phyloP scores from a whole-genome alignment of 2,888 invertebrate species.

The Sipha maydis region DNA sequence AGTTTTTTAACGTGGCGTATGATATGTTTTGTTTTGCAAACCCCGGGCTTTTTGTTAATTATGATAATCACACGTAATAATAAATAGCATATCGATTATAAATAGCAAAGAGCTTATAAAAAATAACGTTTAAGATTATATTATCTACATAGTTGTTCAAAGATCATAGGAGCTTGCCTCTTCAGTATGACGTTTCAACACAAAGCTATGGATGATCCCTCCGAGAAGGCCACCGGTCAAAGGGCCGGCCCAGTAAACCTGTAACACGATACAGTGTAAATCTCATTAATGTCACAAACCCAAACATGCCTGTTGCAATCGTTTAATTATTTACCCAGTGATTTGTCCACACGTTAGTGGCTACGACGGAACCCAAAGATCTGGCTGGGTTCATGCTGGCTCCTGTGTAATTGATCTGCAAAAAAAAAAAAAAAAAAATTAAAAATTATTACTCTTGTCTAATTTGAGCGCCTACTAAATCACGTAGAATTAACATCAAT shows the following conservation, averaged over 20 bases:
- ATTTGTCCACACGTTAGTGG: conserved; percentile 77
- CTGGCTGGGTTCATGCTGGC: conserved; percentile 93
- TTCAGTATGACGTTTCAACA: conserved; percentile 74
- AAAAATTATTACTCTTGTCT: too few relatives aligned
- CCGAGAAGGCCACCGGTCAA: conserved; percentile 72
- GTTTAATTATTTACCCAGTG: conserved; percentile 79
- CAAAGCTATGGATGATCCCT: conserved; percentile 72
- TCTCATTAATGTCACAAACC: not conserved
- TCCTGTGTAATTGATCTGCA: conserved; percentile 75
- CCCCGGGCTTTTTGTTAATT: not conserved
- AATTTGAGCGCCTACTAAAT: too few relatives aligned
- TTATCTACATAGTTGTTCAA: conserved; percentile 52
- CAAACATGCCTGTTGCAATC: too few relatives aligned
- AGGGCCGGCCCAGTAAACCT: conserved; percentile 76
- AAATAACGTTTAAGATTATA: not conserved
- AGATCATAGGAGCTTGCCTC: conserved; percentile 65
- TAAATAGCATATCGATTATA: conserved; percentile 20
- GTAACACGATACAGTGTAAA: conserved; percentile 30
- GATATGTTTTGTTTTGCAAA: not conserved
- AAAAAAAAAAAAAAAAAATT: not conserved
- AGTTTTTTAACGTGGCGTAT: not conserved
- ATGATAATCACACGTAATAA: not conserved
- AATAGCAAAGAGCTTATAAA: conserved; percentile 6
- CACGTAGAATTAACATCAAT: too few relatives aligned
- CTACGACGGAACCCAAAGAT: conserved; percentile 85